Conservation (phyloP, 2,797 vertebrate genomes). For the Macropodus opercularis region DNA sequence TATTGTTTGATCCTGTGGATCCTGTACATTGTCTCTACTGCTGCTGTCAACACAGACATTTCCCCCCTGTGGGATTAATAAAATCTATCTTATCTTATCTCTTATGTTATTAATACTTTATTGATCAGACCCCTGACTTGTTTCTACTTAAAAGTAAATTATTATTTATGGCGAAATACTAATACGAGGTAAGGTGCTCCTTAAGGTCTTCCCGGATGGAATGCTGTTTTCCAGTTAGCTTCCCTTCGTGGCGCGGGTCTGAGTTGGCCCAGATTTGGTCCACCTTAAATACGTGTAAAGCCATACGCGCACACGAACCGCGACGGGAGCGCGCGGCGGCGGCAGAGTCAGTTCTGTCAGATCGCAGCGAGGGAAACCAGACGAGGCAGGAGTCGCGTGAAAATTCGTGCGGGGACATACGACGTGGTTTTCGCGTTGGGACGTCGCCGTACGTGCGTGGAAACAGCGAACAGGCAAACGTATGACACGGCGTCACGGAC, state of each 20-base stretch:
- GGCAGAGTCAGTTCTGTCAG: slow-evolving; percentile 41
- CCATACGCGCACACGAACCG: neutral
- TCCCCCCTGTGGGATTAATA: no score
- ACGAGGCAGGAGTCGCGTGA: slow-evolving; percentile 16
- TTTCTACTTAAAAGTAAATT: no score
- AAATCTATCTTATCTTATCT: no score
- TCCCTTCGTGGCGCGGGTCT: neutral
- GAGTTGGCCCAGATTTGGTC: slow-evolving; percentile 28
- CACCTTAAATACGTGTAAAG: slow-evolving; percentile 62
- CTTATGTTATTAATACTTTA: no score
- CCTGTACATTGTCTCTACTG: no score
- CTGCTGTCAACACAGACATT: no score
- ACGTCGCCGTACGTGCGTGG: slow-evolving; percentile 23
- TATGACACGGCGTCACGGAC: neutral
- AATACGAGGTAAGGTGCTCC: neutral
- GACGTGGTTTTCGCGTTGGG: neutral
- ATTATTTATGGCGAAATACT: neutral
- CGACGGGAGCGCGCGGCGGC: slow-evolving; percentile 17
- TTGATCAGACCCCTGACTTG: no score
- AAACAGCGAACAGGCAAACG: rapidly evolving
- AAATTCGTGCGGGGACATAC: slow-evolving; percentile 8
- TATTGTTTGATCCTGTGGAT: no score
- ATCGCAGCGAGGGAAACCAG: slow-evolving; percentile 55
- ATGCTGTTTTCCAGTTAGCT: neutral
- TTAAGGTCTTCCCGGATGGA: slow-evolving; percentile 52